These are phyloP conservation scores for Myoxocephalus aenaeus DNA, from an alignment of 2,797 vertebrate species.

Conservation along the genomic window DNA sequence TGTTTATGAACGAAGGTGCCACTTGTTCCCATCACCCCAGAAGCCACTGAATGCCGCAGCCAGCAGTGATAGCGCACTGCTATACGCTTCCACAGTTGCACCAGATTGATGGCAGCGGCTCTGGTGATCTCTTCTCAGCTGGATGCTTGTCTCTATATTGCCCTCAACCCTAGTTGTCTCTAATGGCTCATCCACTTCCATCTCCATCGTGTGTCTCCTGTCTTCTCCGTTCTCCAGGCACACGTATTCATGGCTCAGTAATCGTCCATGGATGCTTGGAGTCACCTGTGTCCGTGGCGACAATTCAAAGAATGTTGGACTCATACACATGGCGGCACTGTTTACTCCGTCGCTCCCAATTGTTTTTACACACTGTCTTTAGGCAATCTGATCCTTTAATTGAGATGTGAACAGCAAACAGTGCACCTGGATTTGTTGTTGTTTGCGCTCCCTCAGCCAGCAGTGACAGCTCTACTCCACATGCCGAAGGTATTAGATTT, in stretches of 20 bases:
- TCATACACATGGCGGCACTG: not conserved
- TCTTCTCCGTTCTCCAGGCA: constrained; percentile 33
- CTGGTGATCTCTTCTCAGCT: constrained; percentile 5
- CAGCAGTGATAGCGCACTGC: constrained; percentile 19
- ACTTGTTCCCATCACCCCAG: not conserved
- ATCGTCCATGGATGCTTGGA: constrained; percentile 5
- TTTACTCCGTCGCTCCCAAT: constrained; percentile 18
- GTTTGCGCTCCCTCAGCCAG: constrained; percentile 22
- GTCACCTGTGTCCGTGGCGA: constrained; percentile 25
- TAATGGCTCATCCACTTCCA: constrained; percentile 35
- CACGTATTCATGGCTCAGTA: constrained; percentile 34
- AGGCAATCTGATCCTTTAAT: constrained; percentile 19
- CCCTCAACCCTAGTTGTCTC: constrained; percentile 38
- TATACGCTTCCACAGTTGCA: constrained; percentile 29
- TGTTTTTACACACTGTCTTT: not conserved
- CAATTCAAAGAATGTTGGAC: constrained; percentile 15
- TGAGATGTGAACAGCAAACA: constrained; percentile 24
- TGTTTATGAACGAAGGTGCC: not conserved
- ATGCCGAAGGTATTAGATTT: constrained; percentile 19
- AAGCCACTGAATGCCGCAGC: not conserved
- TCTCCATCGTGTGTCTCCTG: constrained; percentile 26
- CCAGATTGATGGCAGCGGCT: constrained; percentile 45
- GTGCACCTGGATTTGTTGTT: constrained; percentile 8
- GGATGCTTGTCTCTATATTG: constrained; percentile 38
- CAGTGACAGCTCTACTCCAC: constrained; percentile 11